These are phyloP conservation scores for Cepaea hortensis DNA, from an alignment of 2,888 invertebrate species.

Conservation along the genomic window DNA sequence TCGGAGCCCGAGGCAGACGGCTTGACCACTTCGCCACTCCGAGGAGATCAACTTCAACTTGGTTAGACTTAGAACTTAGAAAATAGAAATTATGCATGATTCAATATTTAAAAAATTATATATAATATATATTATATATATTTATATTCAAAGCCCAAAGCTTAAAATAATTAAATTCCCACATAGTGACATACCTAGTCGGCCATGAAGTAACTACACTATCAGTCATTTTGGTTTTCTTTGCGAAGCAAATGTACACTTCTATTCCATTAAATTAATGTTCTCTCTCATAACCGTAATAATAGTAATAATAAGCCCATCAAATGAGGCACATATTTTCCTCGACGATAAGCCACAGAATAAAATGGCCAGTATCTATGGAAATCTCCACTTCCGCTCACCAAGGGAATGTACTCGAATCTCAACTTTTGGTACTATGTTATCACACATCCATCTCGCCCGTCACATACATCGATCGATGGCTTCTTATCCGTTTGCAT, in stretches of 20 bases:
- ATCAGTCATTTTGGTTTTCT: background rate
- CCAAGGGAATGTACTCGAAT: constrained; percentile 10
- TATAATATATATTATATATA: background rate
- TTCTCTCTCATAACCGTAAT: background rate
- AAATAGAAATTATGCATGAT: no score
- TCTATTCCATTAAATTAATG: background rate
- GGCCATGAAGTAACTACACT: constrained; percentile 3
- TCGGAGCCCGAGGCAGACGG: no score
- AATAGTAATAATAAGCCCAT: background rate
- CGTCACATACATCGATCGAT: background rate
- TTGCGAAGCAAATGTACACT: background rate
- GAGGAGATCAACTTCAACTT: no score
- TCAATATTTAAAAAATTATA: no score
- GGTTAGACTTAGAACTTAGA: no score
- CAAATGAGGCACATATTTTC: no score
- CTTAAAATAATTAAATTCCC: background rate
- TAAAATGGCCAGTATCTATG: constrained; percentile 43
- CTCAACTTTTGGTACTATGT: background rate
- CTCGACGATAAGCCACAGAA: background rate
- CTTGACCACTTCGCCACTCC: no score
- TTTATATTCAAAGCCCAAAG: background rate
- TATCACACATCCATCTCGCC: background rate
- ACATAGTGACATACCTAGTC: background rate
- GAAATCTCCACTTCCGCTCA: constrained; percentile 33
- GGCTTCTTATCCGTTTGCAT: background rate